Conservation (phyloP, 53 echinoderm and acorn worm species). For the Luidia sarsii region DNA sequence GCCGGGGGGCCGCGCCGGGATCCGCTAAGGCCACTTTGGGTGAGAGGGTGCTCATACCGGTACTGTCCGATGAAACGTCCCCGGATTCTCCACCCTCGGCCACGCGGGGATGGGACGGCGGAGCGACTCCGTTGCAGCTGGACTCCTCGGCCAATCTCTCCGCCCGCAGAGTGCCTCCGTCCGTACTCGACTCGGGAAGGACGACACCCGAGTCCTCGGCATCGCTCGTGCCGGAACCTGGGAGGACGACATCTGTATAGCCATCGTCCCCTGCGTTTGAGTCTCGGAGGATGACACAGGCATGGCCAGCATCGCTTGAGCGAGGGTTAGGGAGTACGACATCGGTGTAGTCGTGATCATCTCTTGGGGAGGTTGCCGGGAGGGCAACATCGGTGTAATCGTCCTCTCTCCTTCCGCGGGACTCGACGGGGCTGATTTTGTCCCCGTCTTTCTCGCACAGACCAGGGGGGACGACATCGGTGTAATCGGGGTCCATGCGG, state of each 20-base stretch:
- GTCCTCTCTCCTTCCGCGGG: too few relatives aligned
- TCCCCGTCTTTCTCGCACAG: too few relatives aligned
- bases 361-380: too few relatives aligned
- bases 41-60: not conserved
- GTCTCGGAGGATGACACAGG: not conserved
- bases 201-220: not conserved
- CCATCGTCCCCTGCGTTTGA: not conserved
- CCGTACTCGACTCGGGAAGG: not conserved
- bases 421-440: too few relatives aligned
- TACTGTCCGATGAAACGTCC: not conserved
- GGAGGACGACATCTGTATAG: not conserved
- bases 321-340: too few relatives aligned
- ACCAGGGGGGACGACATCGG: too few relatives aligned
- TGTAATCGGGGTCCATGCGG: too few relatives aligned
- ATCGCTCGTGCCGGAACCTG: not conserved
- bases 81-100: too few relatives aligned
- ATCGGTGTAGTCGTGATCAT: not conserved
- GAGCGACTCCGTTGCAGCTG: not conserved
- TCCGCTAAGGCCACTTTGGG: constrained; percentile 20
- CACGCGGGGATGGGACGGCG: too few relatives aligned
- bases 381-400: constrained; percentile 17
- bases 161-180: not conserved
- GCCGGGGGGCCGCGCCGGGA: not conserved
- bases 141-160: not conserved
- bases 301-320: not conserved